Evolutionary conservation across 2,113 vertebrate genomes (phyloP).

Genomic region (Colistium nudipinnis): DNA sequence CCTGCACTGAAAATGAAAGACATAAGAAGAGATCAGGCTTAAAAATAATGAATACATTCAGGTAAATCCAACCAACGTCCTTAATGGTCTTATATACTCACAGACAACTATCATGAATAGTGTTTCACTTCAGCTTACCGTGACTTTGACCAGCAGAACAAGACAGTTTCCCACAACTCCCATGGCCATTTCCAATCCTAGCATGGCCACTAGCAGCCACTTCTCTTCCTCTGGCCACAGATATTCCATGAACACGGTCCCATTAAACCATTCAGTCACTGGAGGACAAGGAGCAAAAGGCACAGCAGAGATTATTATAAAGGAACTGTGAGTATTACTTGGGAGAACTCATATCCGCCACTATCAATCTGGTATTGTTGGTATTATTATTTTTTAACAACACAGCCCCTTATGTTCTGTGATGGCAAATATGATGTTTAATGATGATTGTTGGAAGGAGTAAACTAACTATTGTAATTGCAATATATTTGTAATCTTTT

Average conservation of each 20-base stretch:
- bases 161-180: slow-evolving; percentile 77
- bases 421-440: not conserved
- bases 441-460: not conserved
- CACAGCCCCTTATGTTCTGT: not conserved
- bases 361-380: not conserved
- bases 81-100: not conserved
- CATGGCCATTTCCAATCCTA: slow-evolving; percentile 72
- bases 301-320: not conserved
- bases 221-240: slow-evolving; percentile 58
- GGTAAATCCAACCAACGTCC: not conserved
- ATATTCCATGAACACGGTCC: slow-evolving; percentile 20
- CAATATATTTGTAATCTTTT: not conserved
- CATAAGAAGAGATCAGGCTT: slow-evolving; percentile 1
- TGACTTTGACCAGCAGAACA: slow-evolving; percentile 74
- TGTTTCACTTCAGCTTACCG: slow-evolving; percentile 52
- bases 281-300: not conserved
- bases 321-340: too few relatives aligned
- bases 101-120: not conserved
- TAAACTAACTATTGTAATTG: not conserved
- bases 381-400: not conserved
- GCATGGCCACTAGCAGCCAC: slow-evolving; percentile 67
- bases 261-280: slow-evolving; percentile 73
- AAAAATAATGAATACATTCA: too few relatives aligned
- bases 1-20: slow-evolving; percentile 63
- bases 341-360: not conserved